Evolutionary conservation across 64 coral and sea anemone species (phyloP).

Genomic region (Stylophora pistillata): DNA sequence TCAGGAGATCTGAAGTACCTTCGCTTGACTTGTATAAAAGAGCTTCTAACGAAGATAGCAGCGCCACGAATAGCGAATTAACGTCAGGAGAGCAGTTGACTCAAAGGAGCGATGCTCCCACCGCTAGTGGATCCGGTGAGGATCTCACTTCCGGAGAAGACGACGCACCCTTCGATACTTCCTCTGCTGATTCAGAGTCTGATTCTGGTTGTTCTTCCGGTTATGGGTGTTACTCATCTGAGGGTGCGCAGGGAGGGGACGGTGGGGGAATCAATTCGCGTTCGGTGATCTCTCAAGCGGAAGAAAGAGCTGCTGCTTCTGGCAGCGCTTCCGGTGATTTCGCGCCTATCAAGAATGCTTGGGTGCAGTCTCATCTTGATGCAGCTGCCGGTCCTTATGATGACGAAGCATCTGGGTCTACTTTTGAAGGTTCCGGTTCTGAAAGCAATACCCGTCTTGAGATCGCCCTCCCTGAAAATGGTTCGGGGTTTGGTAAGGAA

Average conservation of each 20-base stretch:
- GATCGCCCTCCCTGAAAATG: neutral
- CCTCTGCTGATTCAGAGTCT: slow-evolving; percentile 19
- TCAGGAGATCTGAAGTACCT: slow-evolving; percentile 13
- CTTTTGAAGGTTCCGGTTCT: neutral
- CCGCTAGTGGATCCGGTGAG: neutral
- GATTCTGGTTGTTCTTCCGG: slow-evolving; percentile 42
- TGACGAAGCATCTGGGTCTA: neutral
- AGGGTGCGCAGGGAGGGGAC: neutral
- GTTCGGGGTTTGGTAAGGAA: slow-evolving; percentile 7
- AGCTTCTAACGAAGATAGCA: neutral
- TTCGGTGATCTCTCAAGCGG: slow-evolving; percentile 7
- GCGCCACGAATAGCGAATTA: neutral
- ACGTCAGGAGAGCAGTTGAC: neutral
- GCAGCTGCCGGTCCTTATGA: slow-evolving; percentile 21
- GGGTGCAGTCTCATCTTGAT: slow-evolving; percentile 15
- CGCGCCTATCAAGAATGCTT: neutral
- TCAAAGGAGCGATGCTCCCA: neutral
- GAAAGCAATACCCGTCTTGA: too few species aligned
- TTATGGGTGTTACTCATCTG: slow-evolving; percentile 25
- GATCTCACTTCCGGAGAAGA: slow-evolving; percentile 21
- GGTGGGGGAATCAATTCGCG: slow-evolving; percentile 19
- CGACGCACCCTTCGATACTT: slow-evolving; percentile 34
- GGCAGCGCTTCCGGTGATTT: slow-evolving; percentile 34
- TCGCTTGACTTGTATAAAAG: neutral
- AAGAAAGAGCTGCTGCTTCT: neutral